Evolutionary conservation across 2,113 vertebrate species (phyloP).

Genomic region (Pogona vitticeps): DNA sequence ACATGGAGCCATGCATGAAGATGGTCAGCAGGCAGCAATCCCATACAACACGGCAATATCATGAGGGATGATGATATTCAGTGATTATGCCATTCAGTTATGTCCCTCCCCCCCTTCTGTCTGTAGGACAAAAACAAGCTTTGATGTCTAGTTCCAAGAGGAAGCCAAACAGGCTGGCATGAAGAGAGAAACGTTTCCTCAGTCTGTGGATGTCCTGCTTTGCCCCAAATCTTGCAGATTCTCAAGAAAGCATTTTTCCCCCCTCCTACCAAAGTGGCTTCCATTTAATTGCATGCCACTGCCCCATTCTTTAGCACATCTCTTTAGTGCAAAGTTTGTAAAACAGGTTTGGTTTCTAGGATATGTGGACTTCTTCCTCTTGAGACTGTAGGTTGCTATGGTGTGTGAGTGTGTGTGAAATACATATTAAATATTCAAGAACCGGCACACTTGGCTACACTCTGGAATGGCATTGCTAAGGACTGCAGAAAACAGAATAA

Average conservation of each 20-base stretch:
- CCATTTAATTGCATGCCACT: background rate
- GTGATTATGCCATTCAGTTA: background rate
- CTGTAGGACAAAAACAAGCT: slow-evolving; percentile 15
- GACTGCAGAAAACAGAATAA: background rate
- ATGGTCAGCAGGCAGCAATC: background rate
- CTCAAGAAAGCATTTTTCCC: background rate
- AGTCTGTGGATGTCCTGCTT: background rate
- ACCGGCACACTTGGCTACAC: background rate
- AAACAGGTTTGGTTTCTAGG: background rate
- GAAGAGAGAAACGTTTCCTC: slow-evolving; percentile 17
- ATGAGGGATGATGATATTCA: too few species aligned
- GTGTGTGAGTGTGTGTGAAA: background rate
- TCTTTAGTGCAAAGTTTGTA: background rate
- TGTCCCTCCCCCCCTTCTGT: background rate
- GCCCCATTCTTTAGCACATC: background rate
- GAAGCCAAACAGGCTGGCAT: slow-evolving; percentile 12
- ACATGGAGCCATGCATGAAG: background rate
- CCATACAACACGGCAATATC: background rate
- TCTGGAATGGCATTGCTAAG: background rate
- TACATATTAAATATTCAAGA: background rate
- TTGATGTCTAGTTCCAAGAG: background rate
- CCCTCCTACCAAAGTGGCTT: background rate
- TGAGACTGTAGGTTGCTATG: background rate
- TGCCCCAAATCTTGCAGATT: background rate
- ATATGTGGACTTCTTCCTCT: background rate